Conservation (phyloP, 2,797 vertebrate genomes). For the Chelmon rostratus region DNA sequence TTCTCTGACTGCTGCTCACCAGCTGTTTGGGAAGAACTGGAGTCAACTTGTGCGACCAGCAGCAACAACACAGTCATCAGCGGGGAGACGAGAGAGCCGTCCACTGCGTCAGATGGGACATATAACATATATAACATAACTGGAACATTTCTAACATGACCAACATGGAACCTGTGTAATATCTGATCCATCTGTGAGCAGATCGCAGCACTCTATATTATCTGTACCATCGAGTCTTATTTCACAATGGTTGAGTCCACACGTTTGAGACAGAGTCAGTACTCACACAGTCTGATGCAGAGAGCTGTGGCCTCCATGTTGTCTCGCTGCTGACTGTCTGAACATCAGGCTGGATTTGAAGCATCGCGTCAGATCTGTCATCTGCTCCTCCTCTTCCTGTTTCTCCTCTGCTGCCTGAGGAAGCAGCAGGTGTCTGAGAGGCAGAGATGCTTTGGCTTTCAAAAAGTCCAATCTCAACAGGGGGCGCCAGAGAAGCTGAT, state of each 20-base stretch:
- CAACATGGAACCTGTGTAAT: no score
- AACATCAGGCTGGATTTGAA: not conserved
- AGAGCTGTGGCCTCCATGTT: constrained; percentile 23
- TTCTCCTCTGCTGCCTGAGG: not conserved
- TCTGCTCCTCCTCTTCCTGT: constrained; percentile 31
- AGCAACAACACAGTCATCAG: not conserved
- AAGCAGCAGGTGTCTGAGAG: not conserved
- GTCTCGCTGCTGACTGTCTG: constrained; percentile 4
- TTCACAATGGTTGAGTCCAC: not conserved
- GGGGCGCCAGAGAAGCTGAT: not conserved
- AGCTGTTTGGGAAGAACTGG: not conserved
- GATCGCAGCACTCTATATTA: not conserved
- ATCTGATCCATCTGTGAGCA: not conserved
- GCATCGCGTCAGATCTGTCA: no score
- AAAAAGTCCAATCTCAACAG: no score
- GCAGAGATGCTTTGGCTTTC: no score
- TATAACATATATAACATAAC: not conserved
- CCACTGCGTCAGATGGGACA: not conserved
- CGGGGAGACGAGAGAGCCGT: not conserved
- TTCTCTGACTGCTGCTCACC: not conserved
- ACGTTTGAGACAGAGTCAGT: not conserved
- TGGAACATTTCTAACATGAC: no score
- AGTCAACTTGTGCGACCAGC: not conserved
- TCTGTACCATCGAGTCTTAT: no score
- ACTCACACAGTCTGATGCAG: constrained; percentile 21